Conservation (phyloP, 1,140 invertebrate genomes). For the Drosophila sulfurigaster region DNA sequence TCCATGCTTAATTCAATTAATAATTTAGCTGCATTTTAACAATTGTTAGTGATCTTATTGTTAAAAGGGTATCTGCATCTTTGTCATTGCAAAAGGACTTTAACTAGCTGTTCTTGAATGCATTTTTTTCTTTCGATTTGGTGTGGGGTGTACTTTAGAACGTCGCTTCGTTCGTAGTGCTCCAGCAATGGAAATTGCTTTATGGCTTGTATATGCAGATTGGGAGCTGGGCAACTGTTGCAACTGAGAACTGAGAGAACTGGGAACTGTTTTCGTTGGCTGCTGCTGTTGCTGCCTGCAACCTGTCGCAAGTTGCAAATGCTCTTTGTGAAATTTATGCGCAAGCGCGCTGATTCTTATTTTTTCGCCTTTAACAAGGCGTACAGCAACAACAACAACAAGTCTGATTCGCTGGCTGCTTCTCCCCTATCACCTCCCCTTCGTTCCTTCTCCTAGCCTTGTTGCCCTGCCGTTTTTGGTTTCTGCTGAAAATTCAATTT, state of each 20-base stretch:
- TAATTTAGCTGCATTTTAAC: too few relatives aligned
- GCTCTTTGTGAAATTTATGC: constrained; percentile 77
- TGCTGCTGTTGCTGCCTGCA: constrained; percentile 55
- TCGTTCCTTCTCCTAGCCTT: constrained; percentile 21
- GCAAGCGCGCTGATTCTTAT: constrained; percentile 83
- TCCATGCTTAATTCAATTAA: not conserved
- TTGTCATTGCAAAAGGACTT: not conserved
- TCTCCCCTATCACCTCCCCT: constrained; percentile 10
- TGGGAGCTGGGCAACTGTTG: constrained; percentile 44
- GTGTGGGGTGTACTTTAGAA: constrained; percentile 43
- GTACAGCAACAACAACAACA: constrained; percentile 32
- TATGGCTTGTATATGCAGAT: constrained; percentile 84
- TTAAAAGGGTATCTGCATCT: not conserved
- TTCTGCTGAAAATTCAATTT: constrained; percentile 84
- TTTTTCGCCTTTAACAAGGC: constrained; percentile 83
- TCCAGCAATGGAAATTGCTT: constrained; percentile 82
- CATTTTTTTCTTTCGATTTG: constrained; percentile 13
- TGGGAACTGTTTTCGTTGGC: constrained; percentile 24
- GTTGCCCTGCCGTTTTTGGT: constrained; percentile 44
- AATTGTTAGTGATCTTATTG: too few relatives aligned
- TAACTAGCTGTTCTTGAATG: constrained; percentile 3
- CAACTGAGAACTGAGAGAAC: constrained; percentile 38
- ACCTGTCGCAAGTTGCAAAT: constrained; percentile 56
- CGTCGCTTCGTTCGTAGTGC: constrained; percentile 67
- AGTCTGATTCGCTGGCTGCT: constrained; percentile 25